Conservation (phyloP, 1,140 invertebrate genomes). For the Pteromalus puparum region DNA sequence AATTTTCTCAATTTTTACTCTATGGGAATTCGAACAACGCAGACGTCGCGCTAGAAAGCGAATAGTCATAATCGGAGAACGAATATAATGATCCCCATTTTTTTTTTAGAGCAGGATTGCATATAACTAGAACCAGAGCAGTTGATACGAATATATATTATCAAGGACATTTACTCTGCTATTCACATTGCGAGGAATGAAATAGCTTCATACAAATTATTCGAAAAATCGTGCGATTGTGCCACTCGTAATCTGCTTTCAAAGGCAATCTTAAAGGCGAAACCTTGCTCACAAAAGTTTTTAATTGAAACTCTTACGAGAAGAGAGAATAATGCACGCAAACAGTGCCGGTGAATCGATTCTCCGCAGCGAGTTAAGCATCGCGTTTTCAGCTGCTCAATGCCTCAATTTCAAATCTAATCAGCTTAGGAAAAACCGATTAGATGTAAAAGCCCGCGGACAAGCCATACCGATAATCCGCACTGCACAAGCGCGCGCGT, state of each 20-base stretch:
- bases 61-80: too few relatives aligned
- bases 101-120: too few relatives aligned
- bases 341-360: background rate
- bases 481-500: background rate
- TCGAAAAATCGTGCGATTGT: too few relatives aligned
- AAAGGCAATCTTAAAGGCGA: background rate
- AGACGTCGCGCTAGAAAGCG: too few relatives aligned
- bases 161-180: too few relatives aligned
- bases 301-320: background rate
- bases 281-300: background rate
- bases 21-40: too few relatives aligned
- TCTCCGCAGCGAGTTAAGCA: background rate
- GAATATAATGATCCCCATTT: too few relatives aligned
- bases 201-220: too few relatives aligned
- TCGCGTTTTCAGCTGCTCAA: background rate
- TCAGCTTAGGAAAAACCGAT: background rate
- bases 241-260: background rate
- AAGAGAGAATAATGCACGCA: background rate
- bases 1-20: too few relatives aligned
- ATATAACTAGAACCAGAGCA: too few relatives aligned
- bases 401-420: constrained; percentile 11
- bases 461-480: background rate
- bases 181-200: too few relatives aligned
- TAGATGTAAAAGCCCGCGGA: constrained; percentile 2
- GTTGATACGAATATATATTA: too few relatives aligned